Evolutionary conservation across 1,140 invertebrate species (phyloP).

Genomic region (Hydropsyche tenuis): DNA sequence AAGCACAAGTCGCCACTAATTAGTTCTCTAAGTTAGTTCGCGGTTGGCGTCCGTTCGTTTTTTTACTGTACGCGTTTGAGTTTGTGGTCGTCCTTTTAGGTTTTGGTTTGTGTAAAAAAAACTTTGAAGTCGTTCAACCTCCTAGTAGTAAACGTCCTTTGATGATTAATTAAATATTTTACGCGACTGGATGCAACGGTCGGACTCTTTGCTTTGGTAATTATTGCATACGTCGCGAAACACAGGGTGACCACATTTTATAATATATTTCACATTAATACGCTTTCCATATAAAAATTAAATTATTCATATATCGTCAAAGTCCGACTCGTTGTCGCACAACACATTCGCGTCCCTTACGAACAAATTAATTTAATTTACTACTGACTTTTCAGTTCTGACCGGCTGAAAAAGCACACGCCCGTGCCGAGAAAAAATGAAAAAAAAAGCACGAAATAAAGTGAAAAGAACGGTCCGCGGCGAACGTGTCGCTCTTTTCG

Average conservation of each 20-base stretch:
- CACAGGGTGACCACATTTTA: slow-evolving; percentile 1
- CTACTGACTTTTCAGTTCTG: no score
- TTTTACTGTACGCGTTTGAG: background rate
- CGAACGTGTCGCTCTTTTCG: slow-evolving; percentile 28
- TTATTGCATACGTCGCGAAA: slow-evolving; percentile 10
- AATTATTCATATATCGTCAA: no score
- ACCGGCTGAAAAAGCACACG: no score
- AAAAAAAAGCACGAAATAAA: background rate
- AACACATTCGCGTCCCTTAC: no score
- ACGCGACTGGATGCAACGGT: slow-evolving; percentile 22
- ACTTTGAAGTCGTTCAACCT: slow-evolving; percentile 45
- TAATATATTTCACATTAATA: no score
- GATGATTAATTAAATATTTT: slow-evolving; percentile 50
- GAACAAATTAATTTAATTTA: no score
- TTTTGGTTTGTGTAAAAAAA: slow-evolving; percentile 14
- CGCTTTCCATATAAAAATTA: no score
- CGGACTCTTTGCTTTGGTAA: slow-evolving; percentile 14
- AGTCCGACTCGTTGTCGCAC: no score
- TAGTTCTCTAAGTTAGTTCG: slow-evolving; percentile 37
- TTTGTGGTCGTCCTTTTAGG: no score
- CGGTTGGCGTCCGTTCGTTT: slow-evolving; percentile 22
- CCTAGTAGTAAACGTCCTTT: slow-evolving; percentile 40
- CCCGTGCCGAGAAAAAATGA: no score
- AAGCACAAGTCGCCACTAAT: slow-evolving; percentile 38
- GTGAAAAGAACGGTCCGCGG: background rate